Evolutionary conservation across 2,888 invertebrate genomes (phyloP).

Genomic region (Zele albiditarsus): DNA sequence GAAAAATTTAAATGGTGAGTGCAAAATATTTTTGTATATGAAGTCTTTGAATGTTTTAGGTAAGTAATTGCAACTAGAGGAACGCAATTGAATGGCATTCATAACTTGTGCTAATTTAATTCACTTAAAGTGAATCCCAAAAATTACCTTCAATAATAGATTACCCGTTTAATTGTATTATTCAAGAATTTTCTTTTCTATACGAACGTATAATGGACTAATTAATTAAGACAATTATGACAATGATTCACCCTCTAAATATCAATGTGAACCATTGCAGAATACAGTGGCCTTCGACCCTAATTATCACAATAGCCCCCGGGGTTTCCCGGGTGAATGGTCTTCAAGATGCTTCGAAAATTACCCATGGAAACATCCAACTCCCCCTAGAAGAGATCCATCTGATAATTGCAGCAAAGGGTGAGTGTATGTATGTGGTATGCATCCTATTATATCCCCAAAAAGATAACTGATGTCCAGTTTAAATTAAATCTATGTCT

Average conservation of each 20-base stretch:
- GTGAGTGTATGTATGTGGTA: background rate
- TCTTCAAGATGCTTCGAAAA: constrained; percentile 25
- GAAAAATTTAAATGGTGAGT: background rate
- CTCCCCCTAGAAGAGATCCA: constrained; percentile 26
- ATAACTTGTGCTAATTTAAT: no score
- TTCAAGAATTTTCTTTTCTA: background rate
- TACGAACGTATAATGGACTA: background rate
- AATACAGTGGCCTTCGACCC: constrained; percentile 7
- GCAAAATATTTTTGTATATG: background rate
- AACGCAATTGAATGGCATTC: no score
- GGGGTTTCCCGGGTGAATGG: constrained; percentile 30
- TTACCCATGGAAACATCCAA: constrained; percentile 22
- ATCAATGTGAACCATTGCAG: background rate
- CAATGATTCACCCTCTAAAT: background rate
- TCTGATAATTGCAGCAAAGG: background rate
- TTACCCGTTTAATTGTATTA: background rate
- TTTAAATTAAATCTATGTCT: constrained; percentile 61
- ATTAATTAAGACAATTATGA: background rate
- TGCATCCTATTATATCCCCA: constrained; percentile 26
- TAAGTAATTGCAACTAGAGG: no score
- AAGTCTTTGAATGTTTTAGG: no score
- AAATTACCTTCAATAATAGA: background rate
- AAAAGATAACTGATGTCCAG: constrained; percentile 63
- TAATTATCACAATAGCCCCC: constrained; percentile 31
- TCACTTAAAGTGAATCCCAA: background rate